Conservation (phyloP, 2,888 invertebrate species). For the Agrenia bidenticulata region DNA sequence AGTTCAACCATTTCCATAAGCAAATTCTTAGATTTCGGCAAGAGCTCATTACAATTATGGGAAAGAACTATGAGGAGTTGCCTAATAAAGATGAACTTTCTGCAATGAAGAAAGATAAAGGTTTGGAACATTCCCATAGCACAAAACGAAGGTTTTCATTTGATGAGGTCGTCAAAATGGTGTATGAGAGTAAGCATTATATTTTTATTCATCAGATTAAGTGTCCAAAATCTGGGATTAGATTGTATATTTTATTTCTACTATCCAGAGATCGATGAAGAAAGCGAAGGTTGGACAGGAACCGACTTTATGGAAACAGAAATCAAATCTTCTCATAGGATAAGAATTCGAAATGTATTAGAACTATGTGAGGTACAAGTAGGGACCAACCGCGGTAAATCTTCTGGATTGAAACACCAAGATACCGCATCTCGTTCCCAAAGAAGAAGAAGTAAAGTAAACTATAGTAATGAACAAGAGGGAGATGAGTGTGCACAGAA, state of each 20-base stretch:
- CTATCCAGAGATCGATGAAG: neutral
- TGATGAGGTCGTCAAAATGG: conserved; percentile 22
- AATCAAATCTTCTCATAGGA: too few species aligned
- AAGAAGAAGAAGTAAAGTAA: too few species aligned
- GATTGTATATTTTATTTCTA: neutral
- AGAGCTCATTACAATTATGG: neutral
- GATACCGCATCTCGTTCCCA: too few species aligned
- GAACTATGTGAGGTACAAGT: too few species aligned
- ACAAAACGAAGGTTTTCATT: conserved; percentile 13
- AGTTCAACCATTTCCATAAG: conserved; percentile 15
- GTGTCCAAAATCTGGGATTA: neutral
- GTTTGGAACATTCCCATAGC: too few species aligned
- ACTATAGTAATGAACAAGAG: too few species aligned
- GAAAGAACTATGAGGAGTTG: neutral
- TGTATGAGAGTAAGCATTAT: conserved; percentile 27
- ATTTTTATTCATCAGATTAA: neutral
- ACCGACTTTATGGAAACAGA: neutral
- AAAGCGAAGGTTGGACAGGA: neutral
- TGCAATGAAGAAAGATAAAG: too few species aligned
- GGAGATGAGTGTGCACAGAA: too few species aligned
- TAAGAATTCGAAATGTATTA: too few species aligned
- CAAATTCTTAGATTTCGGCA: conserved; percentile 1
- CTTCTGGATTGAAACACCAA: too few species aligned
- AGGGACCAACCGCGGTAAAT: too few species aligned
- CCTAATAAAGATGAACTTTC: neutral